phyloP scores from a whole-genome alignment of 2,888 invertebrate species.

The Reticulitermes lucifugus region DNA sequence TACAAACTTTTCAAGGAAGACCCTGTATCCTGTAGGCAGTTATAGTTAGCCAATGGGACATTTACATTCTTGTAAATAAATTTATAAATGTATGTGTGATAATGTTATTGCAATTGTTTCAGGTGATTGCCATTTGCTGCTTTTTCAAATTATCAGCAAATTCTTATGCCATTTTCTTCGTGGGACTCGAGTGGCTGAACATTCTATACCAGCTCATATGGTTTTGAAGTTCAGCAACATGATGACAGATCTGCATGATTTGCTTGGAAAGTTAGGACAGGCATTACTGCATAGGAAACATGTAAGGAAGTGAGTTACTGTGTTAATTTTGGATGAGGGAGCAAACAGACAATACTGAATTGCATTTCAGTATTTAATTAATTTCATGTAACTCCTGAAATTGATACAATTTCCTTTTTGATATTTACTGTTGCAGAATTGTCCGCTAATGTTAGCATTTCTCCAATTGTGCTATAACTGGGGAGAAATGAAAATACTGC shows the following conservation, averaged over 20 bases:
- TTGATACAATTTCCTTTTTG: no score
- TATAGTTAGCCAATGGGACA: no score
- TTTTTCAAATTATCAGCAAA: conserved; percentile 26
- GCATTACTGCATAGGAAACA: conserved; percentile 46
- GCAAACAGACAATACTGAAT: no score
- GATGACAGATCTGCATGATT: conserved; percentile 42
- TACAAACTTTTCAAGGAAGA: no score
- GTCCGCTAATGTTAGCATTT: conserved; percentile 41
- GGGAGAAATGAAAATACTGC: conserved; percentile 46
- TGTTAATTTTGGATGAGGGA: neutral
- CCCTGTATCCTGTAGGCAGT: no score
- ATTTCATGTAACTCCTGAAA: no score
- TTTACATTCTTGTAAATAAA: no score
- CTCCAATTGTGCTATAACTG: conserved; percentile 42
- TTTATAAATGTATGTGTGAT: no score
- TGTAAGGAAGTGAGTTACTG: conserved; percentile 35
- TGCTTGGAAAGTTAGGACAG: conserved; percentile 44
- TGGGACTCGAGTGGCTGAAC: conserved; percentile 44
- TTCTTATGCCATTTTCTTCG: conserved; percentile 44
- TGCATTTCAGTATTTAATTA: no score
- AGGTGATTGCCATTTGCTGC: conserved; percentile 10
- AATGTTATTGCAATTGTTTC: neutral
- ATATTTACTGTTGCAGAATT: conserved; percentile 36
- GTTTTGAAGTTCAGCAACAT: conserved; percentile 32
- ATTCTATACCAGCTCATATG: conserved; percentile 36